Percentiles rank a stretch among this genome's conserved stretches.
These are phyloP conservation scores for Thamnophis elegans DNA, from an alignment of 2,797 vertebrate genomes.

Conservation along the genomic window DNA sequence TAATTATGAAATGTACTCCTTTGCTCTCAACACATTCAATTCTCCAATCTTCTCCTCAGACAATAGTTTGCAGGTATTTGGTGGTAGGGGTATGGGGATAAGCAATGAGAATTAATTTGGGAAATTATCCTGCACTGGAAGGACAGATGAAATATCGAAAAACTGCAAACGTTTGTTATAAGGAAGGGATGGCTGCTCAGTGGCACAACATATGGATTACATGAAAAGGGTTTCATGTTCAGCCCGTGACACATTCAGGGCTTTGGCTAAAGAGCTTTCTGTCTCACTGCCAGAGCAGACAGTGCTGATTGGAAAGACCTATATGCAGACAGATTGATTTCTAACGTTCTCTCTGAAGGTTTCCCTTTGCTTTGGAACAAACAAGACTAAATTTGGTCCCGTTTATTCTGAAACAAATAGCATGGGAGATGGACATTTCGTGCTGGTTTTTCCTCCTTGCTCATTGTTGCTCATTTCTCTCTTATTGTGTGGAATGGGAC, in stretches of 20 bases:
- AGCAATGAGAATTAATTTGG: not conserved
- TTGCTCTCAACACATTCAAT: slow-evolving; percentile 68
- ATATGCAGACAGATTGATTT: not conserved
- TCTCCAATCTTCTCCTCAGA: slow-evolving; percentile 45
- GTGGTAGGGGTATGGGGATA: not conserved
- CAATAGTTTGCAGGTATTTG: slow-evolving; percentile 7
- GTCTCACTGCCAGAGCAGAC: not conserved
- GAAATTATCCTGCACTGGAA: not conserved
- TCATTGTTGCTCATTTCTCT: not conserved
- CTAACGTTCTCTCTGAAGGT: not conserved
- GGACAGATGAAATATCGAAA: not conserved
- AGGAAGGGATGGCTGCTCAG: not conserved
- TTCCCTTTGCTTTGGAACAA: not conserved
- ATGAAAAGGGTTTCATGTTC: not conserved
- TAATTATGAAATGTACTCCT: slow-evolving; percentile 61
- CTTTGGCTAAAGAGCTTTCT: not conserved
- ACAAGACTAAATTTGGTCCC: not conserved
- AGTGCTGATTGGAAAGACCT: not conserved
- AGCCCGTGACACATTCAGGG: too few relatives aligned
- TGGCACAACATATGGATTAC: not conserved
- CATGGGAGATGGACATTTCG: not conserved
- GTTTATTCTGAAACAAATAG: not conserved
- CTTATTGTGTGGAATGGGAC: not conserved
- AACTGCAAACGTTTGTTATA: not conserved
- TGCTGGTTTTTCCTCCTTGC: not conserved